phyloP scores from a whole-genome alignment of 2,113 vertebrate genomes.

The Leptobrachium ailaonicum region DNA sequence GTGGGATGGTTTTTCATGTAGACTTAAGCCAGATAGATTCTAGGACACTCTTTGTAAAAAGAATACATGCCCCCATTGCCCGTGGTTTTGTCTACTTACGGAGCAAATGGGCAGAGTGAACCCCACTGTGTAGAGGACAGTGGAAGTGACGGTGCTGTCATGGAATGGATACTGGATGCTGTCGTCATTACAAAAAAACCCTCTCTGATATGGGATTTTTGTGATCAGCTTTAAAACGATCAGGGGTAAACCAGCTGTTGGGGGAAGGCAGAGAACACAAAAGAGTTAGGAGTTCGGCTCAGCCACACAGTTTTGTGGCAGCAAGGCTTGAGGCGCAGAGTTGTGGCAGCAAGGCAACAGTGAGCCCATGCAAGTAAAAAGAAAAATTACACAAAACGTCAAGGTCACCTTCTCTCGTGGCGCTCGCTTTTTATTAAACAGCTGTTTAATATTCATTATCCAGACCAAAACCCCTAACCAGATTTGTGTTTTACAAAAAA shows the following conservation, averaged over 20 bases:
- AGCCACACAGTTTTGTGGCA: constrained; percentile 10
- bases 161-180: constrained; percentile 97
- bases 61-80: constrained; percentile 58
- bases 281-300: constrained; percentile 65
- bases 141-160: constrained; percentile 86
- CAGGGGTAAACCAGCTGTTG: constrained; percentile 93
- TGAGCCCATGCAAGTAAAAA: constrained; percentile 15
- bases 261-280: constrained; percentile 71
- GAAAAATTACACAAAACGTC: constrained; percentile 8
- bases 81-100: constrained; percentile 85
- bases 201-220: constrained; percentile 92
- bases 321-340: background rate
- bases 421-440: too few species aligned
- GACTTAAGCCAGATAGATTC: constrained; percentile 28
- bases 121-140: constrained; percentile 89
- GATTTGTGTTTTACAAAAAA: too few species aligned
- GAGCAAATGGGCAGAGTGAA: constrained; percentile 89
- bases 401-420: background rate
- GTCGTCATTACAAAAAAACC: constrained; percentile 98
- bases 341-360: background rate
- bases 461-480: too few species aligned
- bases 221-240: constrained; percentile 96
- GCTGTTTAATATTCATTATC: too few species aligned
- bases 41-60: constrained; percentile 24
- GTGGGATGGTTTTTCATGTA: background rate